These are phyloP conservation scores for Motacilla tschutschensis DNA, from an alignment of 2,113 vertebrate genomes.

Conservation along the genomic window DNA sequence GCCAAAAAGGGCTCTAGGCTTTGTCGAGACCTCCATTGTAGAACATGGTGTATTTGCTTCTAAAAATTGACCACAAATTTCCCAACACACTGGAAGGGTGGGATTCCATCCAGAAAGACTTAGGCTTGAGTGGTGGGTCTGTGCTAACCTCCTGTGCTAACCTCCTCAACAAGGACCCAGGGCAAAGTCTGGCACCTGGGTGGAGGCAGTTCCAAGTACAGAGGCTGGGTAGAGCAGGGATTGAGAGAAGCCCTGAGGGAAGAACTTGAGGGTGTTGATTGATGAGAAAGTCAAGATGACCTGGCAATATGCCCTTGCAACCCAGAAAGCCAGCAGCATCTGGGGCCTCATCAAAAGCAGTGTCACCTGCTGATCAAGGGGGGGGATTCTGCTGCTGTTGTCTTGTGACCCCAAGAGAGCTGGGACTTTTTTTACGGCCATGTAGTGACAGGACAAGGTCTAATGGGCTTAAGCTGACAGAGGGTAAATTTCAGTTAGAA, in stretches of 20 bases:
- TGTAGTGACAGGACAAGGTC: neutral
- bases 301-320: neutral
- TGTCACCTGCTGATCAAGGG: too few species aligned
- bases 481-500: neutral
- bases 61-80: neutral
- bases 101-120: neutral
- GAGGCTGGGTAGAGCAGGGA: neutral
- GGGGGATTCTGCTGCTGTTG: neutral
- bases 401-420: neutral
- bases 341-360: neutral
- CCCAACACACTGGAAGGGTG: neutral
- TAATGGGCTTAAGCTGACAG: neutral
- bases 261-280: neutral
- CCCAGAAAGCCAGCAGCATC: neutral
- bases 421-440: neutral
- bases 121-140: neutral
- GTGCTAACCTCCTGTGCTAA: neutral
- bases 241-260: neutral
- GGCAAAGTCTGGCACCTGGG: neutral
- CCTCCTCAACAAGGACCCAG: neutral
- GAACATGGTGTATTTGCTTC: neutral
- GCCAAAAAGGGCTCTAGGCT: neutral
- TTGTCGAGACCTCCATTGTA: neutral
- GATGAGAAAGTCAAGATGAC: neutral
- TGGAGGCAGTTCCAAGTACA: neutral